Evolutionary conservation across 2,888 invertebrate genomes (phyloP), one percentile per base, ranked within the genome.

Genomic region (Synergus itoensis): DNA sequence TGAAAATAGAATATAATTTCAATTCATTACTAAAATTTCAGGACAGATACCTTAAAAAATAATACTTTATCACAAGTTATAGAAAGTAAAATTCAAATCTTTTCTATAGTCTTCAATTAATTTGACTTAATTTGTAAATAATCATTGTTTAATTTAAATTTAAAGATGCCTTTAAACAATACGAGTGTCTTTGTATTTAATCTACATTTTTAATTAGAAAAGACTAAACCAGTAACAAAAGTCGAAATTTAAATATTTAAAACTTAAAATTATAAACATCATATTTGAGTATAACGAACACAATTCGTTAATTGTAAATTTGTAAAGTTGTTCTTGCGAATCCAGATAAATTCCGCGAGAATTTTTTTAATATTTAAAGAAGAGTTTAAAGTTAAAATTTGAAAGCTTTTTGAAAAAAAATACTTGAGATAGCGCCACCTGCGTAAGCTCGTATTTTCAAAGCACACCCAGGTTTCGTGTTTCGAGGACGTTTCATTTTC

Each of bases 401-500:
- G 2, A 57, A 57, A 57, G 18, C 9, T 57, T 36, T 57, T 57
- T 57, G 2, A 2, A 18, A 16, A 18, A 57, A 11, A 21, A 57
- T 57, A 57, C 18, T 5, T 9, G 57, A 57, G 57, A 11, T 11
- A 18, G 57, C 57, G 57, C 57, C 57, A 57, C 9, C 21, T 18
- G 18, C 12, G 4, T 16, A 14, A 14, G n/a, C 16, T 53, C 21
- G 12, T 12, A 21, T 21, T 60, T 60, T 60, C 11, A 60, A 21
- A 60, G 60, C 21, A 4, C 2, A 21, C 12, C 21, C 21, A 21
- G 60, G 18, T 12, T 12, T 18, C 60, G 36, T 21, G 60, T 21
- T 60, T 60, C 60, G 60, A 60, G 65, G 65, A 41, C 40, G n/a
- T 41, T 65, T 41, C 40, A 16, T 41, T 41, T 65, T 40, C 11